Conservation (phyloP, 2,888 invertebrate species). For the Clunio marinus region DNA sequence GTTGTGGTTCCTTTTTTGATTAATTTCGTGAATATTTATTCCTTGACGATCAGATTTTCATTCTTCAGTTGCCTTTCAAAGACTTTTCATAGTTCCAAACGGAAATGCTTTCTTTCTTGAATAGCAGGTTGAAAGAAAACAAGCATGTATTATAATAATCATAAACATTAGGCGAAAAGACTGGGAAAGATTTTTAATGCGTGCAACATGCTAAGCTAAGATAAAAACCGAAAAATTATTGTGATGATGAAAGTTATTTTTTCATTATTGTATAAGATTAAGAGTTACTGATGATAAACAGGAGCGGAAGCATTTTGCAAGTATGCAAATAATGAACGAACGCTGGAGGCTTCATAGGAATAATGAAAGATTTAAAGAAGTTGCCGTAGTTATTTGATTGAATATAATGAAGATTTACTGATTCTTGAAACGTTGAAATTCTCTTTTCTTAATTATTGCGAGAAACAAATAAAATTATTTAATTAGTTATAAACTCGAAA, state of each 20-base stretch:
- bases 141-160: not conserved
- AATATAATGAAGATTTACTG: no score
- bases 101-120: not conserved
- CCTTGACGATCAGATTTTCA: not conserved
- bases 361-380: no score
- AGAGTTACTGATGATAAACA: constrained; percentile 10
- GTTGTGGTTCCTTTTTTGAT: not conserved
- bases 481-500: no score
- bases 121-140: not conserved
- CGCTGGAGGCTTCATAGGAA: not conserved
- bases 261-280: not conserved
- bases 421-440: no score
- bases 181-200: not conserved
- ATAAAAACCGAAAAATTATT: constrained; percentile 12
- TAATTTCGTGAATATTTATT: constrained; percentile 12
- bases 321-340: constrained; percentile 15
- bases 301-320: not conserved
- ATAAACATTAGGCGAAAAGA: not conserved
- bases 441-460: no score
- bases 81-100: not conserved
- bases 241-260: not conserved
- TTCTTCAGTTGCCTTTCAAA: not conserved
- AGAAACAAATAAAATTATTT: no score
- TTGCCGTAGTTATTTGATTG: no score
- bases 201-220: constrained; percentile 12